Evolutionary conservation across 1,140 invertebrate species (phyloP), one percentile per base, ranked within the genome.

Genomic region (Pachypsylla venusta): DNA sequence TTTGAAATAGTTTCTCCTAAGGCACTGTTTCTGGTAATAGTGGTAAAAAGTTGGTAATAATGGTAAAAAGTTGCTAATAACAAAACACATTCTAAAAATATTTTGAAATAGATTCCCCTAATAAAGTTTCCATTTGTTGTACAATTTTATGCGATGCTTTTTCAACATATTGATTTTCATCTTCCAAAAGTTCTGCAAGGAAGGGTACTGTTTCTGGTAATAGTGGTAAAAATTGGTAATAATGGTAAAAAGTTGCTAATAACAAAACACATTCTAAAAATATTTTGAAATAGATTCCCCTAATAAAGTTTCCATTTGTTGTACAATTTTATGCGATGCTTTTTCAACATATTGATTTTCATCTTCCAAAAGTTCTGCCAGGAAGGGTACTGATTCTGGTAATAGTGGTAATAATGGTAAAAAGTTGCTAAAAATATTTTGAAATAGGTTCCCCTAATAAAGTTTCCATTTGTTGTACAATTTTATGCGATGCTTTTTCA

Each of bases 171-270:
- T 81, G 77, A 59, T 87, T 82, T 60, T 91, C 88, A 69, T 93
- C 88, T 72, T 89, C 87, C 19, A 91, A 70, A 14, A 92, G 71
- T 69, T 92, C 87, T 0, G 85, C 84, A 1, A 92, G 71, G 72
- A 89, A 89, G 0, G 87, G 87, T 58, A 90, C 81, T 7, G 85
- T 88, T 69, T 90, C 87, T 1, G 87, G 86, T 24, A 90, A 68
- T 0, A 90, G 71, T 0, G 86, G 81, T 62, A 87, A 74, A 71
- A 87, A 90, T 65, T 86, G 85, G 70, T 87, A 85, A 2, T 84
- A 85, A 1, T 91, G 70, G 65, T 88, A 86, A n/a, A n/a, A n/a
- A 24, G 76, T 77, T 1, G 82, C 85, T 48, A 89, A 19, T 19
- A 48, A 22, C 79, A 59, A 83, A 79, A 16, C 83, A 79, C 63